Conservation (phyloP, 2,888 invertebrate genomes). For the Pandemis cinnamomeana region DNA sequence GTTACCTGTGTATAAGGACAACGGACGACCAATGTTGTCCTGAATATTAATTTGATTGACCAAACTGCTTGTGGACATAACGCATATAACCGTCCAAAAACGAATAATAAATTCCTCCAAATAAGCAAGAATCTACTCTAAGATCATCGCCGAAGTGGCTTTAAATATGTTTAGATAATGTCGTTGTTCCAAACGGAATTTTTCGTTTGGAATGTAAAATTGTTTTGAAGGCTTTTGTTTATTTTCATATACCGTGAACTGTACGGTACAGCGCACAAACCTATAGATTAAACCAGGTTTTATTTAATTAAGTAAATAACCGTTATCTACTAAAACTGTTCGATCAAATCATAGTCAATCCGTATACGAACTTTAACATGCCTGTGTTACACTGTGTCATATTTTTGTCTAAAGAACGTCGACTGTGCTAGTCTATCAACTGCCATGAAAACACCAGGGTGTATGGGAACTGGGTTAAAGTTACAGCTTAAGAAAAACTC, state of each 20-base stretch:
- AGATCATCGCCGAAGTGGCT: not conserved
- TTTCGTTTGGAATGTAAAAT: not conserved
- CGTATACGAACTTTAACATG: not conserved
- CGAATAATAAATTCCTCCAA: not conserved
- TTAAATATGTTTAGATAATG: not conserved
- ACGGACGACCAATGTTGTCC: conserved; percentile 65
- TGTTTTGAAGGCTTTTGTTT: conserved; percentile 1
- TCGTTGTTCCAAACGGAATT: not conserved
- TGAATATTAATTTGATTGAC: conserved; percentile 67
- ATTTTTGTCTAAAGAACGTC: too few relatives aligned
- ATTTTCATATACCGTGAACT: not conserved
- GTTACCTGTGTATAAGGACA: conserved; percentile 68
- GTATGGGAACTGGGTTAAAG: too few relatives aligned
- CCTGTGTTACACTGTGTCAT: too few relatives aligned
- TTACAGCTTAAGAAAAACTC: too few relatives aligned
- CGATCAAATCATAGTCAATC: not conserved
- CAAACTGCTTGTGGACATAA: conserved; percentile 18
- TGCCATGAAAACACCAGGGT: too few relatives aligned
- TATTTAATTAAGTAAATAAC: not conserved
- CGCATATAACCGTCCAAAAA: not conserved
- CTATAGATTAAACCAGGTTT: not conserved
- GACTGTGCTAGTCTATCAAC: too few relatives aligned
- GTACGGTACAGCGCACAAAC: too few relatives aligned
- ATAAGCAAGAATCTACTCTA: conserved; percentile 3
- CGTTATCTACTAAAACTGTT: not conserved